Percentiles rank a stretch among this genome's conserved stretches.
phyloP scores from a whole-genome alignment of 2,888 invertebrate genomes.

The Cyclophora punctaria region DNA sequence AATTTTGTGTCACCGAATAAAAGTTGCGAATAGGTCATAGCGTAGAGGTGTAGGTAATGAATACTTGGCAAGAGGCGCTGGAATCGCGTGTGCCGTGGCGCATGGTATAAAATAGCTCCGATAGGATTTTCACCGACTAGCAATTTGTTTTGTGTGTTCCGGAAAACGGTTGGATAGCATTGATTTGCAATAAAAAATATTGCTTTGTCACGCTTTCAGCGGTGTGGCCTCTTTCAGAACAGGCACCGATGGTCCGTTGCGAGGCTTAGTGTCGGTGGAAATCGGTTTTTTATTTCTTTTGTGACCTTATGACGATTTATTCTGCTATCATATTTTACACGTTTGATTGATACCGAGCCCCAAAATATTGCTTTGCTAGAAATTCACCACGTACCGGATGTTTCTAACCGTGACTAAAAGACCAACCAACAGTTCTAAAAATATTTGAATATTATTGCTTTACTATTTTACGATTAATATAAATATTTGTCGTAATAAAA shows the following conservation, averaged over 20 bases:
- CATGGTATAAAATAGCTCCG: slow-evolving; percentile 32
- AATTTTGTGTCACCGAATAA: slow-evolving; percentile 8
- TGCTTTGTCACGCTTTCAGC: slow-evolving; percentile 54
- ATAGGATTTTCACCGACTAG: slow-evolving; percentile 38
- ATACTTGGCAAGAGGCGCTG: slow-evolving; percentile 25
- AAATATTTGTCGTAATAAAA: slow-evolving; percentile 62
- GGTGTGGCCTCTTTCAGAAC: slow-evolving; percentile 41
- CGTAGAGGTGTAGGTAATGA: slow-evolving; percentile 17
- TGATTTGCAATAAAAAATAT: slow-evolving; percentile 62
- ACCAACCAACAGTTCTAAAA: slow-evolving; percentile 11
- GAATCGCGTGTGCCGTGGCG: slow-evolving; percentile 22
- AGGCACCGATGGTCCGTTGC: slow-evolving; percentile 22
- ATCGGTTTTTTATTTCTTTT: no score
- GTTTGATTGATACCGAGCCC: neutral
- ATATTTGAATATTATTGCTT: slow-evolving; percentile 10
- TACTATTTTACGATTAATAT: slow-evolving; percentile 40
- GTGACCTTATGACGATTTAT: slow-evolving; percentile 3
- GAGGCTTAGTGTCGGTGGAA: slow-evolving; percentile 25
- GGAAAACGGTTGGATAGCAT: slow-evolving; percentile 49
- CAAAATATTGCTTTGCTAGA: no score
- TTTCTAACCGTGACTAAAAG: slow-evolving; percentile 1
- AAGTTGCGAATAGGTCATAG: slow-evolving; percentile 10
- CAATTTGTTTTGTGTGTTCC: slow-evolving; percentile 52
- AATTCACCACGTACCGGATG: no score
- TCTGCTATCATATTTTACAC: slow-evolving; percentile 1